Conservation (phyloP, 2,113 vertebrate genomes). For the Pimephales promelas region DNA sequence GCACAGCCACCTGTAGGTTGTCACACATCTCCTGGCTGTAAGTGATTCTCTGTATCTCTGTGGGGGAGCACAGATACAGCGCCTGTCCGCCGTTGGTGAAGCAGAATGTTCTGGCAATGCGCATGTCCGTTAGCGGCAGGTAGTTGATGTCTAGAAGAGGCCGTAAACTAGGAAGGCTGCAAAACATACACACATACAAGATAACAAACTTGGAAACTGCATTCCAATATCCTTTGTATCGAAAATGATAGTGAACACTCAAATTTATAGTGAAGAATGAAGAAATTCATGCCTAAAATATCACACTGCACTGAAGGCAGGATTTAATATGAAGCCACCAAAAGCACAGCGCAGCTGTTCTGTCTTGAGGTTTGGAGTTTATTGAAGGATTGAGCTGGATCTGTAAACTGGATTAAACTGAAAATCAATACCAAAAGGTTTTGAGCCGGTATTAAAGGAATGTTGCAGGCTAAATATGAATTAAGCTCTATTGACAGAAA, state of each 20-base stretch:
- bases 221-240: constrained; percentile 7
- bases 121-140: constrained; percentile 93
- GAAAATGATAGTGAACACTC: not conserved
- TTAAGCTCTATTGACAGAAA: not conserved
- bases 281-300: not conserved
- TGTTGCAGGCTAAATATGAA: not conserved
- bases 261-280: not conserved
- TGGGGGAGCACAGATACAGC: constrained; percentile 94
- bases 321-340: not conserved
- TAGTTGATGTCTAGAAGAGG: constrained; percentile 94
- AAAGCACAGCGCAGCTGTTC: not conserved
- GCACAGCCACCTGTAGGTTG: constrained; percentile 86
- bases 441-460: constrained; percentile 23
- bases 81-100: constrained; percentile 96
- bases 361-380: not conserved
- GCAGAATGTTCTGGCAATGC: constrained; percentile 97
- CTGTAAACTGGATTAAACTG: not conserved
- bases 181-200: constrained; percentile 26
- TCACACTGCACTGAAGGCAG: not conserved
- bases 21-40: constrained; percentile 99
- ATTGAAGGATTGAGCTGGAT: not conserved
- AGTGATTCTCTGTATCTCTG: constrained; percentile 95
- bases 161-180: constrained; percentile 93
- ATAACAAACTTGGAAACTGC: constrained; percentile 2
- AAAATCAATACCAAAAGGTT: not conserved